Conservation (phyloP, 2,888 invertebrate genomes). For the Scrobipalpa atriplicella region DNA sequence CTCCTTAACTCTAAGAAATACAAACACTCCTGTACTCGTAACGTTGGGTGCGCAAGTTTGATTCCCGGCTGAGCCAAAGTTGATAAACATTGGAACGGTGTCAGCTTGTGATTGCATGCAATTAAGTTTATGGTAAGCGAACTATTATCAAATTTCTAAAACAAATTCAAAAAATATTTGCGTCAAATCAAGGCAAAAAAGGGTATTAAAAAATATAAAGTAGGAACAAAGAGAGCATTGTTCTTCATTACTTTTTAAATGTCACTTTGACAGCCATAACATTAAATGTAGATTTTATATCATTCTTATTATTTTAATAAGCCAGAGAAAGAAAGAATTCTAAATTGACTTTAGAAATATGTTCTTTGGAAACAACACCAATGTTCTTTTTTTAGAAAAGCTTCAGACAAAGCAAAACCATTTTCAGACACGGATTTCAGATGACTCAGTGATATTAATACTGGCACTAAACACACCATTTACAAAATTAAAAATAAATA, state of each 20-base stretch:
- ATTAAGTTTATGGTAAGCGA: background rate
- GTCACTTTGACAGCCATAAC: too few species aligned
- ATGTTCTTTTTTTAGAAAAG: background rate
- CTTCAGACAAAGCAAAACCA: background rate
- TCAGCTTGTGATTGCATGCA: background rate
- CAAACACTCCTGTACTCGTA: background rate
- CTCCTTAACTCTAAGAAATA: constrained; percentile 3
- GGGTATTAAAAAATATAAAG: too few species aligned
- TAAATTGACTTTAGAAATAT: too few species aligned
- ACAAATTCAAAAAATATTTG: too few species aligned
- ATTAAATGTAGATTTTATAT: too few species aligned
- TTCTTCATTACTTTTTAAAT: too few species aligned
- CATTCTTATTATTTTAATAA: too few species aligned
- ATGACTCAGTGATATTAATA: background rate
- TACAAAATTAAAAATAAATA: constrained; percentile 38
- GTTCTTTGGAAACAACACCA: too few species aligned
- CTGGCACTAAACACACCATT: background rate
- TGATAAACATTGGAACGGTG: constrained; percentile 6
- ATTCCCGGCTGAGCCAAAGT: constrained; percentile 5
- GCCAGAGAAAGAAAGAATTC: too few species aligned
- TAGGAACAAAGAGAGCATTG: too few species aligned
- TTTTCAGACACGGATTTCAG: background rate
- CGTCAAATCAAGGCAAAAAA: too few species aligned
- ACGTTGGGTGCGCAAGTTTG: background rate
- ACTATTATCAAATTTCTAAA: too few species aligned